Conservation (phyloP, 1,140 invertebrate genomes). For the Harpegnathos saltator region DNA sequence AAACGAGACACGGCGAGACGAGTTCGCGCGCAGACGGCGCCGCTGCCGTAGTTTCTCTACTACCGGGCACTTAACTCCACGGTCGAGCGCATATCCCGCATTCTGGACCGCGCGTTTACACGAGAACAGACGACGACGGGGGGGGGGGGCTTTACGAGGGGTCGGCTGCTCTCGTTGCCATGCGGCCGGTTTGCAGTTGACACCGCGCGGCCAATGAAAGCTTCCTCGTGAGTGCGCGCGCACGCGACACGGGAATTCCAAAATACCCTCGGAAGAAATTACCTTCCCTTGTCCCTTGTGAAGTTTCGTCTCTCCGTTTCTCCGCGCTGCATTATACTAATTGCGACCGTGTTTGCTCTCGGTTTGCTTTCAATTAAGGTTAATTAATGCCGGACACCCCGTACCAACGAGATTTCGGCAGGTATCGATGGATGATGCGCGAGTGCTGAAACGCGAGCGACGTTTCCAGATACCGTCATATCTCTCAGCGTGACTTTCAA, state of each 20-base stretch:
- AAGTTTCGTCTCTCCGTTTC: not conserved
- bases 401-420: too few species aligned
- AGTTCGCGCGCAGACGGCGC: conserved; percentile 26
- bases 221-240: not conserved
- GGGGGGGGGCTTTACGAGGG: not conserved
- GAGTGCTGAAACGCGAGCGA: too few species aligned
- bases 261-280: conserved; percentile 44
- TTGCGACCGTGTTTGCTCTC: not conserved
- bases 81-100: conserved; percentile 59
- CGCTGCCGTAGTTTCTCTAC: conserved; percentile 48
- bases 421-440: too few species aligned
- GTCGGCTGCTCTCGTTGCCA: conserved; percentile 23
- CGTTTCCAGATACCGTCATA: too few species aligned
- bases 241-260: not conserved
- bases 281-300: not conserved
- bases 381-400: not conserved
- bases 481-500: too few species aligned
- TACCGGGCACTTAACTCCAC: conserved; percentile 46
- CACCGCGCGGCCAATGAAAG: conserved; percentile 11
- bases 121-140: conserved; percentile 35
- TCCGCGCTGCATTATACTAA: not conserved
- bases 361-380: not conserved
- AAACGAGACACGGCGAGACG: not conserved
- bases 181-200: conserved; percentile 50
- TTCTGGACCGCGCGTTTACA: conserved; percentile 53